These are phyloP conservation scores for Deroplatys truncata DNA, from an alignment of 2,888 invertebrate species.

Conservation along the genomic window DNA sequence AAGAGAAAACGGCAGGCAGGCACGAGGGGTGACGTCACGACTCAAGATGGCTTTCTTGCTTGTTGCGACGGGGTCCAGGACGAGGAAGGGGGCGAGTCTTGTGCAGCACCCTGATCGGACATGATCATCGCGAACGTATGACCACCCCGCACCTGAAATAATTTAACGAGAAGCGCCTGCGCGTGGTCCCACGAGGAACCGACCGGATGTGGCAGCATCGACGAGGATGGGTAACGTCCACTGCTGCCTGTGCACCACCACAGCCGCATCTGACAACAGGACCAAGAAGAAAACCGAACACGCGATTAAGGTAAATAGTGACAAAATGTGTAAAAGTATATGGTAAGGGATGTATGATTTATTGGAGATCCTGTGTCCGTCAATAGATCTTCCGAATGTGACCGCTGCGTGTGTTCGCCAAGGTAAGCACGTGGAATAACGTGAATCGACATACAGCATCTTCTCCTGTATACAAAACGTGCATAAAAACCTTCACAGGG, in stretches of 20 bases:
- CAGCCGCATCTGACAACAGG: not conserved
- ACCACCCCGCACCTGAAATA: not conserved
- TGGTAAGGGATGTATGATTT: no score
- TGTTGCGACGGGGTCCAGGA: not conserved
- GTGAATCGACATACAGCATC: no score
- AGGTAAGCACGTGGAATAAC: no score
- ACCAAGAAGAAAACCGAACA: not conserved
- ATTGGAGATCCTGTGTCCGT: no score
- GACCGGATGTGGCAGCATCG: not conserved
- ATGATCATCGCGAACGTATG: not conserved
- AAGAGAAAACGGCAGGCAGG: not conserved
- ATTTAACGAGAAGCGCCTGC: not conserved
- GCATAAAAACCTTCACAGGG: no score
- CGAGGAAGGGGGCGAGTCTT: not conserved
- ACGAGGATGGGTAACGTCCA: not conserved
- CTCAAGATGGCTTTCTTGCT: not conserved
- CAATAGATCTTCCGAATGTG: no score
- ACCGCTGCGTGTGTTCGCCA: no score
- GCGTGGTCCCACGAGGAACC: not conserved
- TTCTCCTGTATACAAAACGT: no score
- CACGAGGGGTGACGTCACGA: not conserved
- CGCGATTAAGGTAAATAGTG: not conserved
- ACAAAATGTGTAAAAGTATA: not conserved
- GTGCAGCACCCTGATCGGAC: not conserved
- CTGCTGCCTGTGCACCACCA: not conserved